phyloP scores from a whole-genome alignment of 1,140 invertebrate species.

The Papilio dardanus region DNA sequence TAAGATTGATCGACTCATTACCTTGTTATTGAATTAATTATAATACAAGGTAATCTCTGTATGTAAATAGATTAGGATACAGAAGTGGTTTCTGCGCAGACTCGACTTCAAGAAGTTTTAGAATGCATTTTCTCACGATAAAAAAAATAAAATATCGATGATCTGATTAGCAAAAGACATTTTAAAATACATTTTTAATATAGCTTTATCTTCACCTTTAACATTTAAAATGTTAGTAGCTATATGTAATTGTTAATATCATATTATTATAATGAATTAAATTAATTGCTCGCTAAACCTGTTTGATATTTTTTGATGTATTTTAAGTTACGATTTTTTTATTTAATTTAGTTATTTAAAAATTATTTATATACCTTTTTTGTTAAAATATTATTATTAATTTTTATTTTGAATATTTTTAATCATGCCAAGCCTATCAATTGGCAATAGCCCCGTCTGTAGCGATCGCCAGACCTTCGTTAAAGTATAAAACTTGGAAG shows the following conservation, averaged over 20 bases:
- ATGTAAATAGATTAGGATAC: slow-evolving; percentile 27
- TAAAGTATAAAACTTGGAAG: too few species aligned
- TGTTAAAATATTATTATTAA: neutral
- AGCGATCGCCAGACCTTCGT: too few species aligned
- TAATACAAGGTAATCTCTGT: slow-evolving; percentile 19
- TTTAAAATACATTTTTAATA: neutral
- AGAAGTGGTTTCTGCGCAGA: slow-evolving; percentile 43
- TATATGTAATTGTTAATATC: too few species aligned
- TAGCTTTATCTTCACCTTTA: neutral
- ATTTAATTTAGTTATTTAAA: too few species aligned
- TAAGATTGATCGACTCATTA: slow-evolving; percentile 73
- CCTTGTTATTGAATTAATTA: slow-evolving; percentile 26
- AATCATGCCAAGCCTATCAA: too few species aligned
- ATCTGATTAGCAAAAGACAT: neutral
- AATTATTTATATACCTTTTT: too few species aligned
- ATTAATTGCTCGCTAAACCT: neutral
- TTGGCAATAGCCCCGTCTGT: too few species aligned
- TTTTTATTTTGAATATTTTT: too few species aligned
- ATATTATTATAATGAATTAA: neutral
- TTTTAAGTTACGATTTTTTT: neutral
- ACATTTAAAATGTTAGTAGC: neutral
- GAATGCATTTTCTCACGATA: neutral
- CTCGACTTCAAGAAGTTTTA: slow-evolving; percentile 34
- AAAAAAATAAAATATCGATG: neutral
- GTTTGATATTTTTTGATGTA: neutral